These are phyloP conservation scores for Drosophila nasuta DNA, from an alignment of 1,140 invertebrate species.

Conservation along the genomic window DNA sequence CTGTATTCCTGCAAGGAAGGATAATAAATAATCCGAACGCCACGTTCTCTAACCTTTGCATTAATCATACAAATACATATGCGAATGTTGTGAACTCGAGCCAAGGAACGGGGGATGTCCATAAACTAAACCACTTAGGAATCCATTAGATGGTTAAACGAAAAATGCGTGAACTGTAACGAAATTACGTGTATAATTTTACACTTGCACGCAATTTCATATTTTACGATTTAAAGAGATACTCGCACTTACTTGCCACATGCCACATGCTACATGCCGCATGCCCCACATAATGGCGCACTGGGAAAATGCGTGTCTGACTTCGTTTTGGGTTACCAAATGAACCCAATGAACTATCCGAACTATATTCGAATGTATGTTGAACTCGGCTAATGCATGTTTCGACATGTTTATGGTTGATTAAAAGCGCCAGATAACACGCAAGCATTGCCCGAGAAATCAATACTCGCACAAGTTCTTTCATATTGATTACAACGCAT, in stretches of 20 bases:
- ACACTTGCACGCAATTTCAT: conserved; percentile 78
- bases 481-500: conserved; percentile 30
- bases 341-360: conserved; percentile 33
- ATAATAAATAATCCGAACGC: not conserved
- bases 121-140: conserved; percentile 64
- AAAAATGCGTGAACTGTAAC: conserved; percentile 73
- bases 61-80: conserved; percentile 27
- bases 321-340: conserved; percentile 27
- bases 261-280: conserved; percentile 7
- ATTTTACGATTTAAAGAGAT: conserved; percentile 71
- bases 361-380: not conserved
- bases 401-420: conserved; percentile 66
- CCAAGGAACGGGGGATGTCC: conserved; percentile 35
- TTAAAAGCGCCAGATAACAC: conserved; percentile 70
- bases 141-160: conserved; percentile 69
- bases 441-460: conserved; percentile 46
- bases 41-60: conserved; percentile 9
- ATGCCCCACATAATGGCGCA: conserved; percentile 11
- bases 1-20: not conserved
- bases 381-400: conserved; percentile 49
- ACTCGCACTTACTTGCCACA: conserved; percentile 21
- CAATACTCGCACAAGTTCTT: conserved; percentile 28
- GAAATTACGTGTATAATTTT: conserved; percentile 69
- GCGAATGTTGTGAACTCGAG: not conserved
- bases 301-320: conserved; percentile 38